Evolutionary conservation across 2,113 vertebrate genomes (phyloP), one percentile per base, ranked within the genome.

Genomic region (Cryptotis parvus): DNA sequence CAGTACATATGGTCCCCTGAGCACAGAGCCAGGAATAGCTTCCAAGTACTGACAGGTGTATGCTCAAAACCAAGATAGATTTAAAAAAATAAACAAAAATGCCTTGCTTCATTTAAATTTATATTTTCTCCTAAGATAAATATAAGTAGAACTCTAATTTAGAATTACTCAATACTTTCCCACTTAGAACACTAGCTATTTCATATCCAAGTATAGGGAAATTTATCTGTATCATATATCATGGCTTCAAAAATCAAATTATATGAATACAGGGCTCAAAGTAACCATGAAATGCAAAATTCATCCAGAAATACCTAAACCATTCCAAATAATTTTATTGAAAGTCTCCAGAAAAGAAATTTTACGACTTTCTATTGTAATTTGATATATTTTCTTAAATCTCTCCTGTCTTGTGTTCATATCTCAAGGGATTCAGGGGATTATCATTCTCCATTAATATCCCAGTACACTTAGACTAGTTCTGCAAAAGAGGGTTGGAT

Each of bases 351-450:
- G 81, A 87, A 83, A 79, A 88, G 58, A 58, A 5, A 77, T 81
- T 80, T 86, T 81, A 77, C 33, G n/a, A 84, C 18, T 69, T 74
- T 77, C 39, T 81, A 1, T 81, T 74, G 27, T 43, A 37, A 87
- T 77, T 8, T 86, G 49, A 87, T 87, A 78, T 65, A 35, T 91
- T 91, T 94, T 81, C 41, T 58, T 41, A 76, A 88, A 72, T 84
- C 33, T 18, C 7, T 82, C 27, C 31, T 83, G 31, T 76, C 61
- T 91, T 4, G 1, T 4, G 1, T 79, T 88, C 52, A 73, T 41
- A 78, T 45, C 35, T 84, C 68, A 87, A 35, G 68, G 20, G 74
- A 76, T 83, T 83, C 6, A 83, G 49, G 81, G 33, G 49, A 80
- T 78, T 90, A 61, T 66, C 8, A 37, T 68, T 90, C 92, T 20